Evolutionary conservation across 2,888 invertebrate genomes (phyloP).

Genomic region (Coleophora flavipennella): DNA sequence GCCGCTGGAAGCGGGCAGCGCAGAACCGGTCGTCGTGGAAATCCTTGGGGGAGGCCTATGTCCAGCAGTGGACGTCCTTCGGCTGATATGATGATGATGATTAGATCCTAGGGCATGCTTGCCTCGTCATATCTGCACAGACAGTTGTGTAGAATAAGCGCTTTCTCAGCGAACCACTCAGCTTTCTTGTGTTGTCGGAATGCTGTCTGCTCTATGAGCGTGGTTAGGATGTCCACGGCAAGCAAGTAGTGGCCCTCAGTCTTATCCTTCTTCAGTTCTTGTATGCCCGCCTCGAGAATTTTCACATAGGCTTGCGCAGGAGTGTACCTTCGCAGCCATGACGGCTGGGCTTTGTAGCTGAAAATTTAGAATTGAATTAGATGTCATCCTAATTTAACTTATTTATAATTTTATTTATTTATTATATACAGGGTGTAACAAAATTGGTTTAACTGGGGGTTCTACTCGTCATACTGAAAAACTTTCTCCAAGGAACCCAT

Average conservation of each 20-base stretch:
- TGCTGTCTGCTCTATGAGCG: conserved; percentile 59
- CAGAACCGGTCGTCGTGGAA: no score
- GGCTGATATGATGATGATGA: background rate
- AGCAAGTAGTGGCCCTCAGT: conserved; percentile 24
- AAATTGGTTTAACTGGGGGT: no score
- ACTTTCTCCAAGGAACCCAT: no score
- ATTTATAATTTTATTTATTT: background rate
- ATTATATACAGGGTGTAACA: no score
- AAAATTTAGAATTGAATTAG: no score
- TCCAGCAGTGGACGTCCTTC: no score
- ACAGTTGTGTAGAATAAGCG: conserved; percentile 71
- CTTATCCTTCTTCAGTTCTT: conserved; percentile 46
- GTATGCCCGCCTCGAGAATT: conserved; percentile 45
- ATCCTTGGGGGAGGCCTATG: no score
- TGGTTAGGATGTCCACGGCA: conserved; percentile 64
- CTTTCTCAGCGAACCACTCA: conserved; percentile 74
- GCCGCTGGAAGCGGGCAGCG: no score
- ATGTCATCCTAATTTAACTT: no score
- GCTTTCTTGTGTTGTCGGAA: conserved; percentile 61
- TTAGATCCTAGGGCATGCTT: conserved; percentile 4
- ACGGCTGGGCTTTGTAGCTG: conserved; percentile 50
- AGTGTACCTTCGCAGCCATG: conserved; percentile 73
- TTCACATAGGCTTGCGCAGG: conserved; percentile 58
- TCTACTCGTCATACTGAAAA: no score
- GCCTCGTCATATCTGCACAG: conserved; percentile 35